Percentiles rank a stretch among this genome's conserved stretches.
phyloP scores from a whole-genome alignment of 2,888 invertebrate species.

The Parnassius apollo region DNA sequence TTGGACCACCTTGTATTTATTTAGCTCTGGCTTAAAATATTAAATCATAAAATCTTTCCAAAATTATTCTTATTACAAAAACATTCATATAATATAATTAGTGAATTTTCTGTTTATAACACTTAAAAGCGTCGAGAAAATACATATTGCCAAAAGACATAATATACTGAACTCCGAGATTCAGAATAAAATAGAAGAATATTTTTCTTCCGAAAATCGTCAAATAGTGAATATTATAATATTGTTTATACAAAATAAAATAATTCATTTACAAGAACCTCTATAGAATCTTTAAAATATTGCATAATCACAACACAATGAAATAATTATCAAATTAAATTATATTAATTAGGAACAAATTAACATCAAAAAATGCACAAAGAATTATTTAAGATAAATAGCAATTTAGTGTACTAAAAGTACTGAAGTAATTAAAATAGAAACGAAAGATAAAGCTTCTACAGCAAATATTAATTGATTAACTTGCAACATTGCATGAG shows the following conservation, averaged over 20 bases:
- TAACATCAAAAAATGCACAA: slow-evolving; percentile 14
- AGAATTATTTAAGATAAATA: not conserved
- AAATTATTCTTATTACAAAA: slow-evolving; percentile 15
- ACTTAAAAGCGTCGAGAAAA: slow-evolving; percentile 1
- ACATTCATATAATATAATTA: slow-evolving; percentile 1
- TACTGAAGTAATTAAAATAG: not conserved
- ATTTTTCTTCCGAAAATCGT: too few relatives aligned
- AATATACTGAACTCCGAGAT: not conserved
- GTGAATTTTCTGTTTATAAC: slow-evolving; percentile 8
- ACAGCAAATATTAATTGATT: not conserved
- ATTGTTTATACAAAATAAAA: not conserved
- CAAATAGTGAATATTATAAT: too few relatives aligned
- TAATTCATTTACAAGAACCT: not conserved
- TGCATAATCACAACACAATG: not conserved
- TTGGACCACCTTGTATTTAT: slow-evolving; percentile 23
- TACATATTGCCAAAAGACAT: slow-evolving; percentile 4
- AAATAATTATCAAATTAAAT: slow-evolving; percentile 1
- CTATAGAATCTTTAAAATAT: not conserved
- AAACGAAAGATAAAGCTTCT: not conserved
- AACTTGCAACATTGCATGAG: not conserved
- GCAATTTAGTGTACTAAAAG: not conserved
- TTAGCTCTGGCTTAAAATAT: slow-evolving; percentile 14
- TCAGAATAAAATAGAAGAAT: not conserved
- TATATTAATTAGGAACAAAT: slow-evolving; percentile 9
- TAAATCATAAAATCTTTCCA: slow-evolving; percentile 22